Evolutionary conservation across 2,797 vertebrate species (phyloP).

Genomic region (Threskiornis aethiopicus): DNA sequence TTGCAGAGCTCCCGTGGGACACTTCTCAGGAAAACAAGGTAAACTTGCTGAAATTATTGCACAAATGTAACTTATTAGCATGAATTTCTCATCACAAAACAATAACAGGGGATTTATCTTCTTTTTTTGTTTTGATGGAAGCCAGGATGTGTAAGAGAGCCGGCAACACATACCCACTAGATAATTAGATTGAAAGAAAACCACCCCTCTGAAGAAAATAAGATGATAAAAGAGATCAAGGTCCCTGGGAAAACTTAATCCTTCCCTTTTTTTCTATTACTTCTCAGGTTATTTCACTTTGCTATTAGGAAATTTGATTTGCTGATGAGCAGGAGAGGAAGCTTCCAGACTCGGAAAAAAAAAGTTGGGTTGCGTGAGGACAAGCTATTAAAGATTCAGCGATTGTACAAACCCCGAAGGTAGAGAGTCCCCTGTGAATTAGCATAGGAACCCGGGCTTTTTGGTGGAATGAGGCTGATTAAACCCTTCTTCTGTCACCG

Average conservation of each 20-base stretch:
- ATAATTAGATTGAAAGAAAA: conserved; percentile 48
- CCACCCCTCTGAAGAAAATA: conserved; percentile 17
- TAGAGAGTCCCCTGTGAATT: background rate
- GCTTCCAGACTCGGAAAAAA: background rate
- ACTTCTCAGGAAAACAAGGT: background rate
- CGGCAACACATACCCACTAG: background rate
- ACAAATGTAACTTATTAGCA: background rate
- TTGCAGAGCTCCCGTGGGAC: background rate
- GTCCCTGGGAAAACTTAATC: conserved; percentile 1
- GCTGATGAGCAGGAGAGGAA: conserved; percentile 9
- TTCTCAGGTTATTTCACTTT: conserved; percentile 26
- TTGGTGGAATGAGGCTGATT: background rate
- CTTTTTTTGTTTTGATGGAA: background rate
- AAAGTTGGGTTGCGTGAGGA: background rate
- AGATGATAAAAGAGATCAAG: conserved; percentile 34
- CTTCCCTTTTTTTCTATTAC: background rate
- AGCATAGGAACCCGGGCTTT: background rate
- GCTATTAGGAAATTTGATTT: conserved; percentile 21
- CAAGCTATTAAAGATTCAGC: background rate
- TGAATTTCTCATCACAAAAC: conserved; percentile 24
- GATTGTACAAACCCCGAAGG: background rate
- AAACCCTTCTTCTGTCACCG: background rate
- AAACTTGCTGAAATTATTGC: background rate
- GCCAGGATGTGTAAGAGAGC: background rate
- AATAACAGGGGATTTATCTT: background rate